Evolutionary conservation across 2,797 vertebrate species (phyloP).

Genomic region (Oryzias dopingdopingensis): DNA sequence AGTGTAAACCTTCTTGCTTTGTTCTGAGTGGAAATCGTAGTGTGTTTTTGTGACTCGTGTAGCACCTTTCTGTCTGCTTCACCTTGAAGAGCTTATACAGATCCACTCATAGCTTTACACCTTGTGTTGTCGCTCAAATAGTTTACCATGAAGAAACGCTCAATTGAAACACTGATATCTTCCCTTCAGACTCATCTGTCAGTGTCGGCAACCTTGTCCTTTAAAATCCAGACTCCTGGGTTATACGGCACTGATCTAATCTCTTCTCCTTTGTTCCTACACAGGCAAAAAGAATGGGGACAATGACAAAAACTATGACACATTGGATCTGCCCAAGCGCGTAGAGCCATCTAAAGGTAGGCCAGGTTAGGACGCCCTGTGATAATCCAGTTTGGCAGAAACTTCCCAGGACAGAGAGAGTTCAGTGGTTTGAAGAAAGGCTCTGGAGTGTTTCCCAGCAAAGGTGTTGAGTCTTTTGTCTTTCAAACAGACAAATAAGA

Average conservation of each 20-base stretch:
- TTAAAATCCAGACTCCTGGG: not conserved
- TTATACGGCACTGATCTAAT: conserved; percentile 23
- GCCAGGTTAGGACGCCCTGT: conserved; percentile 5
- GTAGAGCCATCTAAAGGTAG: conserved; percentile 87
- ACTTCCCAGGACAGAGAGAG: not conserved
- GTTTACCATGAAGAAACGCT: not conserved
- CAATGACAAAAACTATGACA: conserved; percentile 88
- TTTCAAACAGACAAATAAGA: conserved; percentile 1
- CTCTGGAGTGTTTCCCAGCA: conserved; percentile 6
- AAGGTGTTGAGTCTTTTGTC: not conserved
- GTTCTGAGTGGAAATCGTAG: not conserved
- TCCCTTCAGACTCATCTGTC: conserved; percentile 3
- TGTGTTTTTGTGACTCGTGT: conserved; percentile 3
- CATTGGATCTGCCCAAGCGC: conserved; percentile 88
- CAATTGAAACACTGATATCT: not conserved
- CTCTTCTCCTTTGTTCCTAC: conserved; percentile 32
- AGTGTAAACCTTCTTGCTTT: conserved; percentile 20
- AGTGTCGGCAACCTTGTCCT: conserved; percentile 15
- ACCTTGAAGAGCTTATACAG: not conserved
- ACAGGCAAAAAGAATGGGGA: conserved; percentile 89
- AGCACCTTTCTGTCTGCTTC: not conserved
- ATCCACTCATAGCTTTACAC: not conserved
- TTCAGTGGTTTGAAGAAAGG: conserved; percentile 7
- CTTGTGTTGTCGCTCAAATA: not conserved
- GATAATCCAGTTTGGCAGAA: not conserved